Percentiles rank a stretch among this genome's conserved stretches.
Evolutionary conservation across 2,113 vertebrate genomes (phyloP).

Genomic region (Myocastor coypus): DNA sequence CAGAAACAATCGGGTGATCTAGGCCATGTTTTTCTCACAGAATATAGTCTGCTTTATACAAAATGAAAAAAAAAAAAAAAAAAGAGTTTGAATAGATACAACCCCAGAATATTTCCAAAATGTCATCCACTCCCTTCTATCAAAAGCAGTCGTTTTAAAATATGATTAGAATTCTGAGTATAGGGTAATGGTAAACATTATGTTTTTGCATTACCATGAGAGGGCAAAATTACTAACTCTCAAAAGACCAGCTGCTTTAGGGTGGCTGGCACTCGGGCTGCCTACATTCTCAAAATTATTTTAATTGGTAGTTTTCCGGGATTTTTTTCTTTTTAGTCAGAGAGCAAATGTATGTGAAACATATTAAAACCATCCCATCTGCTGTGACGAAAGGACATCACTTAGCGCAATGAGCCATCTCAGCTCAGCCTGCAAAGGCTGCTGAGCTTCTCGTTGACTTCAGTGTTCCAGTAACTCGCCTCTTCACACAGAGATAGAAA

Average conservation of each 20-base stretch:
- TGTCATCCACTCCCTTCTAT: slow-evolving; percentile 34
- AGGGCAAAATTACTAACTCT: slow-evolving; percentile 74
- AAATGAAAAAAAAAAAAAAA: neutral
- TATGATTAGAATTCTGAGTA: slow-evolving; percentile 63
- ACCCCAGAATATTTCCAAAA: neutral
- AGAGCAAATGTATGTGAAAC: slow-evolving; percentile 64
- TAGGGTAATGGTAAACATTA: slow-evolving; percentile 36
- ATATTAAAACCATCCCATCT: slow-evolving; percentile 66
- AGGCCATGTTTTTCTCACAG: slow-evolving; percentile 42
- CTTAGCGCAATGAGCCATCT: slow-evolving; percentile 13
- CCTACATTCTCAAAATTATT: slow-evolving; percentile 65
- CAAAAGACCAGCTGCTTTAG: slow-evolving; percentile 59
- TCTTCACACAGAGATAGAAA: slow-evolving; percentile 25
- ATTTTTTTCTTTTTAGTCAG: slow-evolving; percentile 29
- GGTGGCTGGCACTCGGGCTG: neutral
- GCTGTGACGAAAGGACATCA: slow-evolving; percentile 5
- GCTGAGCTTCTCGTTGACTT: neutral
- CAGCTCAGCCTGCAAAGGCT: slow-evolving; percentile 25
- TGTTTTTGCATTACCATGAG: slow-evolving; percentile 70
- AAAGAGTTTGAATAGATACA: slow-evolving; percentile 5
- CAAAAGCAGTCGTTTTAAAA: slow-evolving; percentile 42
- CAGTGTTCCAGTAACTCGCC: neutral
- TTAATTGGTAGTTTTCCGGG: slow-evolving; percentile 67
- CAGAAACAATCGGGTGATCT: neutral
- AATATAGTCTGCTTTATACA: slow-evolving; percentile 21